These are phyloP conservation scores for Hyles vespertilio DNA, from an alignment of 1,140 invertebrate genomes.

Conservation along the genomic window DNA sequence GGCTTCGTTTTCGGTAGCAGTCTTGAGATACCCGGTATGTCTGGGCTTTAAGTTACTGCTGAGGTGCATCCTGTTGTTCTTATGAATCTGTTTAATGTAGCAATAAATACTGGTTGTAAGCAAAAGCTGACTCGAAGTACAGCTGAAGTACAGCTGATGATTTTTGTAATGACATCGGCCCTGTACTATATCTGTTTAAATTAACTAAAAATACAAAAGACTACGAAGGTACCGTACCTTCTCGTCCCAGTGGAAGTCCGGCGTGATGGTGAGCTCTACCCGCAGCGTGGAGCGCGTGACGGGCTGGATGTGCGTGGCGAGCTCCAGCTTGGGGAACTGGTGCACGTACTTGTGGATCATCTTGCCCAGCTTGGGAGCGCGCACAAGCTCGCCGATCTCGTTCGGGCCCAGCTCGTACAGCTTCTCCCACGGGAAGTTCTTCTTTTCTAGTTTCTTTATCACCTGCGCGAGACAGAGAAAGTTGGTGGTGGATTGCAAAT, in stretches of 20 bases:
- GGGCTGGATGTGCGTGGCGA: conserved; percentile 97
- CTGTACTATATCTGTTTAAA: too few relatives aligned
- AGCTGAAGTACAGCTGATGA: too few relatives aligned
- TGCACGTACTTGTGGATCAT: conserved; percentile 98
- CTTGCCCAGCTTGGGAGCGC: conserved; percentile 97
- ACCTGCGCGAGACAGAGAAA: conserved; percentile 58
- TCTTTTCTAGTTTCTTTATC: conserved; percentile 98
- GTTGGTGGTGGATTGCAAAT: not conserved
- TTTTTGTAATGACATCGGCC: too few relatives aligned
- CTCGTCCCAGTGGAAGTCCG: conserved; percentile 99
- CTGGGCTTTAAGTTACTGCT: too few relatives aligned
- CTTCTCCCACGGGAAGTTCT: conserved; percentile 95
- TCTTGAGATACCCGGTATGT: too few relatives aligned
- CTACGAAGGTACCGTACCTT: conserved; percentile 77
- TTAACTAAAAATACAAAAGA: too few relatives aligned
- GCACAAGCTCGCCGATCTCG: conserved; percentile 97
- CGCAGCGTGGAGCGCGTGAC: conserved; percentile 96
- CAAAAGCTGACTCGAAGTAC: too few relatives aligned
- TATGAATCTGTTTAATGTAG: too few relatives aligned
- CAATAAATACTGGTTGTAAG: too few relatives aligned
- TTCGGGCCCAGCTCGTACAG: conserved; percentile 97
- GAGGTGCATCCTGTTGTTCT: too few relatives aligned
- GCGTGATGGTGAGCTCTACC: conserved; percentile 98
- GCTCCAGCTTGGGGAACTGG: conserved; percentile 96
- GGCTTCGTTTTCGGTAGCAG: too few relatives aligned